Evolutionary conservation across 2,888 invertebrate species (phyloP).

Genomic region (Napeogenes sylphis): DNA sequence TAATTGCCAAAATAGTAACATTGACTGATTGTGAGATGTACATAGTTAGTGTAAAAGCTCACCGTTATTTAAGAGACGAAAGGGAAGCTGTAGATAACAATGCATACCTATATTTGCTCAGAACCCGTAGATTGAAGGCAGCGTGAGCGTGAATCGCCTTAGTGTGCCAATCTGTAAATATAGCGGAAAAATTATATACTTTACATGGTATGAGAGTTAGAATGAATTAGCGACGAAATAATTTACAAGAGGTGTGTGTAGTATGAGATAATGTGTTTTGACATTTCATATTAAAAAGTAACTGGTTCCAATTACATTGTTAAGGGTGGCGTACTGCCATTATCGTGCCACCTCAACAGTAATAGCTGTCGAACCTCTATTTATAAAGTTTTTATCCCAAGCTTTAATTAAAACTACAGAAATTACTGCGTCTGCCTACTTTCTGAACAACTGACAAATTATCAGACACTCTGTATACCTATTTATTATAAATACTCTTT

Average conservation of each 20-base stretch:
- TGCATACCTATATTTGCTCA: conserved; percentile 78
- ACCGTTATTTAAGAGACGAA: conserved; percentile 61
- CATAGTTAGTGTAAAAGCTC: conserved; percentile 71
- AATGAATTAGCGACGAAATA: conserved; percentile 6
- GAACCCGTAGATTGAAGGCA: conserved; percentile 62
- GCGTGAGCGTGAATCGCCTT: conserved; percentile 66
- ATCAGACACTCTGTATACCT: not conserved
- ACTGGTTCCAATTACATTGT: conserved; percentile 31
- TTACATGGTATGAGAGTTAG: conserved; percentile 43
- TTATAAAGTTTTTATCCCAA: conserved; percentile 20
- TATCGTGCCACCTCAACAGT: conserved; percentile 43
- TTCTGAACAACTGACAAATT: not conserved
- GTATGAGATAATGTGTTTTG: conserved; percentile 2
- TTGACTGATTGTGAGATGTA: conserved; percentile 77
- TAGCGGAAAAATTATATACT: conserved; percentile 34
- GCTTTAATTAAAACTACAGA: conserved; percentile 25
- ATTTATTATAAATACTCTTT: not conserved
- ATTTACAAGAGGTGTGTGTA: conserved; percentile 3
- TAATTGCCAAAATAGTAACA: conserved; percentile 71
- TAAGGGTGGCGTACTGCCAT: conserved; percentile 46
- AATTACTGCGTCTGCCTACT: conserved; percentile 15
- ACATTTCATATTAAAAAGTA: not conserved
- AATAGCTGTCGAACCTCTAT: conserved; percentile 18
- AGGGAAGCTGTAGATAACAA: conserved; percentile 66
- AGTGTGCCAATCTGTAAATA: conserved; percentile 64